These are phyloP conservation scores for Upupa epops DNA, from an alignment of 2,113 vertebrate species.

Conservation along the genomic window DNA sequence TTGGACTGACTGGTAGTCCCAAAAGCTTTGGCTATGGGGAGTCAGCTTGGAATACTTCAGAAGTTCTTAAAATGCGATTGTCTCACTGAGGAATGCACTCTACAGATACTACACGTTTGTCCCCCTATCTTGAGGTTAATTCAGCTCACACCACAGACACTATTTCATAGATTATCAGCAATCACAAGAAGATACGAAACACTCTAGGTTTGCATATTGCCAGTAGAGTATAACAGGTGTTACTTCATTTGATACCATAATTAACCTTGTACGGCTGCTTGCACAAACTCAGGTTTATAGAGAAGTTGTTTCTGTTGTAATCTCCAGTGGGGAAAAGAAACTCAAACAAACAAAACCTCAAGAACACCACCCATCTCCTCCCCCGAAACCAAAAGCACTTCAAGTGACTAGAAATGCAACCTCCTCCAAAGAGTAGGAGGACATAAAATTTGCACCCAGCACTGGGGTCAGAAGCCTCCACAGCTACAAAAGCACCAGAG, in stretches of 20 bases:
- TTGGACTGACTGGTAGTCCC: not conserved
- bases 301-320: not conserved
- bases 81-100: not conserved
- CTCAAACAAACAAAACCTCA: not conserved
- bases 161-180: not conserved
- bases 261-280: not conserved
- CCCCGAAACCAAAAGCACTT: not conserved
- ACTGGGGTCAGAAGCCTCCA: not conserved
- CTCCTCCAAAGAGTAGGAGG: not conserved
- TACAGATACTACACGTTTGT: not conserved
- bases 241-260: not conserved
- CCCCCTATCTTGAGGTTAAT: not conserved
- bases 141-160: not conserved
- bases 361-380: not conserved
- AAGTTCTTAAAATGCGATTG: not conserved
- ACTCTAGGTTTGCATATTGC: not conserved
- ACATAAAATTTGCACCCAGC: not conserved
- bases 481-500: not conserved
- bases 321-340: not conserved
- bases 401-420: not conserved
- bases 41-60: not conserved
- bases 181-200: not conserved
- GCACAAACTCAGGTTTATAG: not conserved
- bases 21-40: not conserved
- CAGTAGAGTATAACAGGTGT: not conserved